Evolutionary conservation across 2,888 invertebrate species (phyloP).

Genomic region (Opisthograptis luteolata): DNA sequence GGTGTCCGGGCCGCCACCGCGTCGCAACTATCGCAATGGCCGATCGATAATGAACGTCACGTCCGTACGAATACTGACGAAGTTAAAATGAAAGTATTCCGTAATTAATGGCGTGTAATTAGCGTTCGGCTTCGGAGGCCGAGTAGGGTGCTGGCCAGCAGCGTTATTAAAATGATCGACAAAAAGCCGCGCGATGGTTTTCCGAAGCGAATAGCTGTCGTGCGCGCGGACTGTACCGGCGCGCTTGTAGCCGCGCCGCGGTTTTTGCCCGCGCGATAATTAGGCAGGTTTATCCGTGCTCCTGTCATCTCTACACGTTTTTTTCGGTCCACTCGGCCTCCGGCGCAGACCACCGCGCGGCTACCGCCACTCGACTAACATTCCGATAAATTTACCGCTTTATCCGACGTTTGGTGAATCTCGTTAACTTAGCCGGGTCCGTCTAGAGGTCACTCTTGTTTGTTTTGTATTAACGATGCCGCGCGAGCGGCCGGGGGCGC

Average conservation of each 20-base stretch:
- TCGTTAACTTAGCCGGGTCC: constrained; percentile 73
- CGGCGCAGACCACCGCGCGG: constrained; percentile 73
- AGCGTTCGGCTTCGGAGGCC: constrained; percentile 48
- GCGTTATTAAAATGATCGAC: constrained; percentile 56
- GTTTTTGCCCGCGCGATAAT: constrained; percentile 73
- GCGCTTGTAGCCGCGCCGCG: constrained; percentile 57
- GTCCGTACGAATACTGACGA: constrained; percentile 53
- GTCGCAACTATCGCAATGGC: constrained; percentile 53
- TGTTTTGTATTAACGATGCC: constrained; percentile 82
- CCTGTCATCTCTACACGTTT: constrained; percentile 82
- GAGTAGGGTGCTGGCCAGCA: constrained; percentile 55
- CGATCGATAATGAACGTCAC: constrained; percentile 61
- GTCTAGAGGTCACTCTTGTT: constrained; percentile 82
- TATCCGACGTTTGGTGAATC: constrained; percentile 81
- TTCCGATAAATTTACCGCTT: constrained; percentile 82
- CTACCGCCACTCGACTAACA: constrained; percentile 50
- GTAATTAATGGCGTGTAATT: constrained; percentile 73
- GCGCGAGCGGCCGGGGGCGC: constrained; percentile 77
- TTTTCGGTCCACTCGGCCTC: constrained; percentile 59
- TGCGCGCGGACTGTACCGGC: constrained; percentile 63
- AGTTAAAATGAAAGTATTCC: constrained; percentile 60
- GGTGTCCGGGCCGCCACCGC: constrained; percentile 42
- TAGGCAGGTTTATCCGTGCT: constrained; percentile 72
- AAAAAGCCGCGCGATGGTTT: constrained; percentile 59
- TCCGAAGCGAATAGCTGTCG: constrained; percentile 65